Base-by-base conservation (phyloP, 2,888 invertebrate genomes). In the Xanthorhoe spadicearia region DNA sequence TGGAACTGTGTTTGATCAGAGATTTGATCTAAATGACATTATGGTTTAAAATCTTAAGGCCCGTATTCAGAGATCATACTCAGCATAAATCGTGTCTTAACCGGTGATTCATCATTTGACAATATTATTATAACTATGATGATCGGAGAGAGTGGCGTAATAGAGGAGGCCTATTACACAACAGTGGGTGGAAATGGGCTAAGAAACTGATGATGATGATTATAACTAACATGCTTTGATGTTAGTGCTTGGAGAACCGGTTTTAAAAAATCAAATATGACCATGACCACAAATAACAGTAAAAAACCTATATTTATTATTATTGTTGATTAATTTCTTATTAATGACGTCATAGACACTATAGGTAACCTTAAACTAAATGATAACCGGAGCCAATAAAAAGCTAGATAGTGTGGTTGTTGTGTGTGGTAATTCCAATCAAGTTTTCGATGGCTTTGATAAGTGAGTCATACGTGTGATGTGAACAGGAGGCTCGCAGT, bases 1-100 rank as follows among this genome's bases (percentile, higher is more conserved):
- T 69, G 43, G 13, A 23, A 52, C 38, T 64, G 63, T 55, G 59
- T 46, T 61, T 58, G 38, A 13, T 13, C 38, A 32, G 32, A 6
- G 32, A 32, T 43, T 43, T 13, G 13, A 43, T 43, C 38, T 13
- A 9, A 7, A 38, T 8, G 35, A 2, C 35, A n/a, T n/a, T n/a
- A n/a, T n/a, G 35, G 10, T 38, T 38, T 9, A 43, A 43, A 43
- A 13, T 13, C 38, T 13, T n/a, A n/a, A n/a, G n/a, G n/a, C n/a
- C n/a, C n/a, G n/a, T n/a, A n/a, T n/a, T n/a, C n/a, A n/a, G n/a
- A n/a, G n/a, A n/a, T n/a, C n/a, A n/a, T n/a, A n/a, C n/a, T n/a
- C n/a, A n/a, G n/a, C n/a, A n/a, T 23, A 23, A 23, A 23, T 23
- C 4, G 23, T 23, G 23, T 23, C 23, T n/a, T n/a, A n/a, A n/a